Conservation (phyloP, 2,888 invertebrate genomes). For the Laothoe populi region DNA sequence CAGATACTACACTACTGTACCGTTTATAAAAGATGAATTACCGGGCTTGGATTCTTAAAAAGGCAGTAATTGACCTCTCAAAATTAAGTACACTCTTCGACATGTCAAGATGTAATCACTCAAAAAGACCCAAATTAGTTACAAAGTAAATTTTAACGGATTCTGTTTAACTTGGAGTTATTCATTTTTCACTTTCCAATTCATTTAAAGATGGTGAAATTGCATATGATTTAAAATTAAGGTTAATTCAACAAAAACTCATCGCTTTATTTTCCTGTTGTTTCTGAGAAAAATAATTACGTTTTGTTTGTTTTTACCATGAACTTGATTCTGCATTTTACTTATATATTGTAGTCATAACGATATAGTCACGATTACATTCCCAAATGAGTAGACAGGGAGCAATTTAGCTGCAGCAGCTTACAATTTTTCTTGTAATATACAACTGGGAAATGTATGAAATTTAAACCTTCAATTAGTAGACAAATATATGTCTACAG, state of each 20-base stretch:
- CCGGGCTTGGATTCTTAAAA: no score
- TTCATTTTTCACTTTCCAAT: slow-evolving; percentile 12
- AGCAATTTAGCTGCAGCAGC: no score
- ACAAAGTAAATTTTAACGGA: slow-evolving; percentile 2
- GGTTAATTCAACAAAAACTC: slow-evolving; percentile 13
- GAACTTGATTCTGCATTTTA: neutral
- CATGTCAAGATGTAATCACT: no score
- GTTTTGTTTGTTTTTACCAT: slow-evolving; percentile 5
- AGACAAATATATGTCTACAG: no score
- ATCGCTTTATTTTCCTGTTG: neutral
- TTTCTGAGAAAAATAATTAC: slow-evolving; percentile 13
- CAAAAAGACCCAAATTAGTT: neutral
- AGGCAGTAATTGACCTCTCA: no score
- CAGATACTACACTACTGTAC: no score
- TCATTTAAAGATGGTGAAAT: neutral
- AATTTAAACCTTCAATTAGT: no score
- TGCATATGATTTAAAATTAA: slow-evolving; percentile 15
- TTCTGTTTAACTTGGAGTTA: neutral
- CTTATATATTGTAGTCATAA: no score
- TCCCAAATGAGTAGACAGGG: neutral
- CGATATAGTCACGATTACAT: neutral
- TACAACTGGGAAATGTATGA: no score
- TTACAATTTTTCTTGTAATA: no score
- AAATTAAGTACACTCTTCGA: no score
- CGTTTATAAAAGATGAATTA: no score